A percentile compares a stretch with the other conserved stretches of the same genome.
phyloP scores from a whole-genome alignment of 2,113 vertebrate species.

The Pomatorhinus ruficollis region DNA sequence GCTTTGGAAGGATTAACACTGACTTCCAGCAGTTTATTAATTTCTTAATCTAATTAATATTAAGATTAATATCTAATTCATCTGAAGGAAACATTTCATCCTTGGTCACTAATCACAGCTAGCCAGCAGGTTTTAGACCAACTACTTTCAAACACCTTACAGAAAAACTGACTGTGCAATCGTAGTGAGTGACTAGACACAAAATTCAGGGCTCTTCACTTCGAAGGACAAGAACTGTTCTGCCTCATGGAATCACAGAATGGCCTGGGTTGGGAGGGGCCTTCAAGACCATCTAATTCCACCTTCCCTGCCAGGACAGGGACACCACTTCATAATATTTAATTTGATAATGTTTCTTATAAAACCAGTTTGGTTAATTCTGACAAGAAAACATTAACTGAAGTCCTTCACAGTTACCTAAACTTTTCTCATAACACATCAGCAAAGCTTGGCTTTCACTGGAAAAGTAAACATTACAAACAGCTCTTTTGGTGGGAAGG shows the following conservation, averaged over 20 bases:
- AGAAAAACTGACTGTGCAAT: not conserved
- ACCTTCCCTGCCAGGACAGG: fast-evolving
- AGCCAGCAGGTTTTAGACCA: not conserved
- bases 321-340: not conserved
- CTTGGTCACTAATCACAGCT: not conserved
- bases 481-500: not conserved
- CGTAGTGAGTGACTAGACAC: not conserved
- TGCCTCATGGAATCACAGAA: not conserved
- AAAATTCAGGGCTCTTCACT: not conserved
- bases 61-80: not conserved
- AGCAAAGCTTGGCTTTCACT: not conserved
- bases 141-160: not conserved
- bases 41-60: not conserved
- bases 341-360: not conserved
- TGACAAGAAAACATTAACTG: not conserved
- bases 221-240: not conserved
- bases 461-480: not conserved
- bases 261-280: not conserved
- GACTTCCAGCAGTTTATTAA: no score
- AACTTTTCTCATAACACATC: not conserved
- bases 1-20: not conserved
- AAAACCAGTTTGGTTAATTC: not conserved
- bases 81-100: not conserved
- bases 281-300: not conserved
- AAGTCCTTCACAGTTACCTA: not conserved